phyloP scores from a whole-genome alignment of 2,888 invertebrate species.

The Sialis fuliginosa region DNA sequence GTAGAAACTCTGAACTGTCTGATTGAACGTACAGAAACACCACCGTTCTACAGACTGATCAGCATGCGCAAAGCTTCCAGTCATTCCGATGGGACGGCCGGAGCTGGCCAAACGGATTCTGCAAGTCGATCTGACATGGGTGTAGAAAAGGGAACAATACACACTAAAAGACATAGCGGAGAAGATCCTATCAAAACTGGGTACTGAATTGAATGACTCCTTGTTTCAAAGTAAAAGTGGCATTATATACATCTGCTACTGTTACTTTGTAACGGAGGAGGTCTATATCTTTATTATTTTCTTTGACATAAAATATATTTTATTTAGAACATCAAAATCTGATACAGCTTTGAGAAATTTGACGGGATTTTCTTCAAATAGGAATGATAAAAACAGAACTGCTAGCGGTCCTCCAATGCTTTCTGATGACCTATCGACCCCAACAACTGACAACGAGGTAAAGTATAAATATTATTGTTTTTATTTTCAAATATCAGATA shows the following conservation, averaged over 20 bases:
- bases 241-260: background rate
- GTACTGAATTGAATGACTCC: slow-evolving; percentile 18
- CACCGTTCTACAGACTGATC: slow-evolving; percentile 91
- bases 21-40: slow-evolving; percentile 93
- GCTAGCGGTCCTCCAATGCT: slow-evolving; percentile 39
- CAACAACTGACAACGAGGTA: slow-evolving; percentile 23
- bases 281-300: too few species aligned
- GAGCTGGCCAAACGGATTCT: slow-evolving; percentile 31
- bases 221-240: too few species aligned
- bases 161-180: slow-evolving; percentile 86
- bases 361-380: slow-evolving; percentile 35
- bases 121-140: slow-evolving; percentile 36
- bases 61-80: slow-evolving; percentile 82
- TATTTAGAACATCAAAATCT: slow-evolving; percentile 36
- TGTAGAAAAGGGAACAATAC: slow-evolving; percentile 87
- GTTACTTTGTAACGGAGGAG: background rate
- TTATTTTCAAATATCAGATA: background rate
- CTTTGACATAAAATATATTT: background rate
- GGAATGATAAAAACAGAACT: slow-evolving; percentile 42
- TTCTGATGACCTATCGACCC: slow-evolving; percentile 28
- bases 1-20: slow-evolving; percentile 91
- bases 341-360: slow-evolving; percentile 41
- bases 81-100: slow-evolving; percentile 45
- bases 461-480: slow-evolving; percentile 7
- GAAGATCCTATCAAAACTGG: slow-evolving; percentile 71